A percentile compares a stretch with the other conserved stretches of the same genome.
These are phyloP conservation scores for Pyrocoelia pectoralis DNA, from an alignment of 2,888 invertebrate species.

Conservation along the genomic window DNA sequence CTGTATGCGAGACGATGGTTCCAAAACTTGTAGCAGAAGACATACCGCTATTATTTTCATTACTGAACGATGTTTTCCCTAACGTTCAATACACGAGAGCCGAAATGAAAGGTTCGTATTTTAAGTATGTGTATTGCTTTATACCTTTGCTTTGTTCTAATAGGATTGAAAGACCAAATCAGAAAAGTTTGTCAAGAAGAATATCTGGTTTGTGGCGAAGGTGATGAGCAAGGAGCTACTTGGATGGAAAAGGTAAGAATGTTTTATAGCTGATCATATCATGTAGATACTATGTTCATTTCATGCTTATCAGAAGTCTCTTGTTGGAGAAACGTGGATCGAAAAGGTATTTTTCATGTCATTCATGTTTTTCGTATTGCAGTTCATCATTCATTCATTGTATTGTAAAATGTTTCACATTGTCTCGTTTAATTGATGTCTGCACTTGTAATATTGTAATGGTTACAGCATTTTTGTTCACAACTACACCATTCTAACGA, in stretches of 20 bases:
- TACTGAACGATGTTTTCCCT: conserved; percentile 99
- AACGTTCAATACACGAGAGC: conserved; percentile 95
- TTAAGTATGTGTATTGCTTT: neutral
- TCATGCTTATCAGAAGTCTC: conserved; percentile 58
- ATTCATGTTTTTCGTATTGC: neutral
- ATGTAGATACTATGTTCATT: conserved; percentile 36
- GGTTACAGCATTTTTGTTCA: too few relatives aligned
- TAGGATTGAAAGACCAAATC: conserved; percentile 89
- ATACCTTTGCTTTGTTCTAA: conserved; percentile 41
- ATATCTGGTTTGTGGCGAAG: conserved; percentile 92
- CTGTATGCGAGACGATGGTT: conserved; percentile 99
- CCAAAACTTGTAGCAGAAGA: conserved; percentile 99
- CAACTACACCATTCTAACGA: too few relatives aligned
- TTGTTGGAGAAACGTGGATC: conserved; percentile 84
- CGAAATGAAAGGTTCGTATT: conserved; percentile 83
- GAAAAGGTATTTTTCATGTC: conserved; percentile 77
- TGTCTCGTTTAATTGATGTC: too few relatives aligned
- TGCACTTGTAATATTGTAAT: too few relatives aligned
- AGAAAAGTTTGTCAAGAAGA: conserved; percentile 95
- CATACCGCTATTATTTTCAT: conserved; percentile 94
- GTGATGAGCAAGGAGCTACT: conserved; percentile 88
- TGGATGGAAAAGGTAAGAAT: conserved; percentile 96
- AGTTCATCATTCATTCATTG: neutral
- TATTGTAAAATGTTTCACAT: too few relatives aligned
- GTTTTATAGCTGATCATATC: neutral